Evolutionary conservation across 2,797 vertebrate species (phyloP), one percentile per base, ranked within the genome.

Genomic region (Pelodytes ibericus): DNA sequence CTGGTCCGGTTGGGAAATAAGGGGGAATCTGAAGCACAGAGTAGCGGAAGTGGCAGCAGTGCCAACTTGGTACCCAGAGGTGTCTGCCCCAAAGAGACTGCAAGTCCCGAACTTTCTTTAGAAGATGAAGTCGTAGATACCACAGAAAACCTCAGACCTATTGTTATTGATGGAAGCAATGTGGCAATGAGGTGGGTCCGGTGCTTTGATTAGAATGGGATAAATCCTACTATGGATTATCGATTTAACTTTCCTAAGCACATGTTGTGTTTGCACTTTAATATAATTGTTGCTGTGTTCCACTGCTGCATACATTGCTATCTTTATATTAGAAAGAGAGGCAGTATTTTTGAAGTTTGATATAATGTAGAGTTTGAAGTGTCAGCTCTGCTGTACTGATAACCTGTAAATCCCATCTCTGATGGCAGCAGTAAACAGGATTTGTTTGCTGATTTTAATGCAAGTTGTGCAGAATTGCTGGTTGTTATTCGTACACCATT

Each of bases 91-190:
- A 96, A 95, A 87, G 96, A 98, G 83, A 84, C 84, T 29, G 85
- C 92, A 80, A 97, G 95, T 80, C 95, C 95, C 0, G 96, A 98
- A 83, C 85, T 92, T 71, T 99, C 95, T 9, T 87, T 98, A 82
- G 97, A 99, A 86, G 96, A 97, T 41, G 96, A 98, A 83, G 86
- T 94, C 44, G 86, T 91, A 70, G 97, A 99, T 83, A 92, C 86
- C 36, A 94, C 86, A 72, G 95, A 98, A 80, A 99, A 99, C 88
- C 91, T 99, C 84, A 92, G 98, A 81, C 96, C 96, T 59, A 90
- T 99, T 60, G 98, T 99, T 83, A 95, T 99, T 56, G 98, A 99
- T 80, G 98, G 97, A 84, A 99, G 97, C 79, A 99, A 99, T 57
- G 96, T 99, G 74, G 98, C 98, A 70, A 99, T 99, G 98, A 99